phyloP scores from a whole-genome alignment of 2,888 invertebrate genomes.

The Microctonus hyperodae region DNA sequence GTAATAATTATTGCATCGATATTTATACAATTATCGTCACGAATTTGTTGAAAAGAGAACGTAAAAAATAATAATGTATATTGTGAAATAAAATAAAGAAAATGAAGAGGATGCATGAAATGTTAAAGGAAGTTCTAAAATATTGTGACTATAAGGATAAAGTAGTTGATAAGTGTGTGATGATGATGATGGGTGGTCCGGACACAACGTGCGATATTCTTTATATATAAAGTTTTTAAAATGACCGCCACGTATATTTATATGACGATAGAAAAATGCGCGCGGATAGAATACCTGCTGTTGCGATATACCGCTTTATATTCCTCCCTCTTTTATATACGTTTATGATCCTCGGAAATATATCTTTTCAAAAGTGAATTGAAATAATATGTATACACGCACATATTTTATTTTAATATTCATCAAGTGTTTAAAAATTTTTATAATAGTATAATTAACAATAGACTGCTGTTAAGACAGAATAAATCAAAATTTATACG shows the following conservation, averaged over 20 bases:
- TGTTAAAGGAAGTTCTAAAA: not conserved
- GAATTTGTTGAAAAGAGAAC: too few relatives aligned
- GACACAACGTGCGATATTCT: conserved; percentile 31
- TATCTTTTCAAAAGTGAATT: not conserved
- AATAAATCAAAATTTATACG: not conserved
- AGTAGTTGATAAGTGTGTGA: conserved; percentile 13
- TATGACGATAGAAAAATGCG: conserved; percentile 31
- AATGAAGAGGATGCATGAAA: not conserved
- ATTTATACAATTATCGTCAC: too few relatives aligned
- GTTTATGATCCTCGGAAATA: not conserved
- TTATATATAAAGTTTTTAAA: conserved; percentile 38
- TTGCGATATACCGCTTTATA: not conserved
- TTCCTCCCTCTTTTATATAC: not conserved
- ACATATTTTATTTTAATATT: too few relatives aligned
- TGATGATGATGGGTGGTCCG: conserved; percentile 38
- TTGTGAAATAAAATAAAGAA: not conserved
- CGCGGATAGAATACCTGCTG: conserved; percentile 3
- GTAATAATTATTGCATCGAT: too few relatives aligned
- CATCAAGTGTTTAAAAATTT: not conserved
- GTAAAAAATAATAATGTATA: too few relatives aligned
- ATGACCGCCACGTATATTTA: conserved; percentile 55
- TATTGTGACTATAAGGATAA: conserved; percentile 13
- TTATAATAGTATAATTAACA: not conserved
- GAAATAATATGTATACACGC: not conserved
- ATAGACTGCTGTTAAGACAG: not conserved